phyloP scores from a whole-genome alignment of 2,888 invertebrate genomes.

The Gortyna flavago region DNA sequence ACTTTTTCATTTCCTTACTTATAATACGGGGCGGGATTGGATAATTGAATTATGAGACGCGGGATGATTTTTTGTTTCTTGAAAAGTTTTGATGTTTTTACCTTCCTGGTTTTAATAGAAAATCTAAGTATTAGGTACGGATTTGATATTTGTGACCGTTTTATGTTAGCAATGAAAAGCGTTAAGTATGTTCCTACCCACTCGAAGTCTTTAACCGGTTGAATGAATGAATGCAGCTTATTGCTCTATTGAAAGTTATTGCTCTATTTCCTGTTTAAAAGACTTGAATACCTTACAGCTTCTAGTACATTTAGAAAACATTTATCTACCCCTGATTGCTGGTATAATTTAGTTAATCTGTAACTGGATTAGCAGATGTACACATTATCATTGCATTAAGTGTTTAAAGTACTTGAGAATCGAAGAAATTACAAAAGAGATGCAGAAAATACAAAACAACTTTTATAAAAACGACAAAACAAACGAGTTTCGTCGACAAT shows the following conservation, averaged over 20 bases:
- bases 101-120: background rate
- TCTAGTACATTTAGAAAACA: slow-evolving; percentile 3
- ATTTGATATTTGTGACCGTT: background rate
- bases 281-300: background rate
- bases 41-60: slow-evolving; percentile 46
- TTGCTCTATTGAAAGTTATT: slow-evolving; percentile 7
- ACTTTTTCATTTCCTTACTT: slow-evolving; percentile 59
- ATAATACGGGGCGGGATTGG: slow-evolving; percentile 40
- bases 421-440: background rate
- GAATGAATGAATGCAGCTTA: slow-evolving; percentile 29
- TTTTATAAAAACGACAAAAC: background rate
- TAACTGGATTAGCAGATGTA: background rate
- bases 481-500: slow-evolving; percentile 9
- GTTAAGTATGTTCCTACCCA: background rate
- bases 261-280: slow-evolving; percentile 15
- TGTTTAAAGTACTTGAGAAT: background rate
- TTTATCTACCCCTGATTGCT: slow-evolving; percentile 6
- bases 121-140: background rate
- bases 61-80: slow-evolving; percentile 6
- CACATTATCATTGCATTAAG: background rate
- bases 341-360: background rate
- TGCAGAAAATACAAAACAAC: background rate
- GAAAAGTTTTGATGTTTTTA: background rate
- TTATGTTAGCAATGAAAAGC: background rate
- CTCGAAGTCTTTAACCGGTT: slow-evolving; percentile 3